A percentile compares a stretch with the other conserved stretches of the same genome.
Conservation (phyloP, 2,113 vertebrate genomes). For the Coracopsis vasa region DNA sequence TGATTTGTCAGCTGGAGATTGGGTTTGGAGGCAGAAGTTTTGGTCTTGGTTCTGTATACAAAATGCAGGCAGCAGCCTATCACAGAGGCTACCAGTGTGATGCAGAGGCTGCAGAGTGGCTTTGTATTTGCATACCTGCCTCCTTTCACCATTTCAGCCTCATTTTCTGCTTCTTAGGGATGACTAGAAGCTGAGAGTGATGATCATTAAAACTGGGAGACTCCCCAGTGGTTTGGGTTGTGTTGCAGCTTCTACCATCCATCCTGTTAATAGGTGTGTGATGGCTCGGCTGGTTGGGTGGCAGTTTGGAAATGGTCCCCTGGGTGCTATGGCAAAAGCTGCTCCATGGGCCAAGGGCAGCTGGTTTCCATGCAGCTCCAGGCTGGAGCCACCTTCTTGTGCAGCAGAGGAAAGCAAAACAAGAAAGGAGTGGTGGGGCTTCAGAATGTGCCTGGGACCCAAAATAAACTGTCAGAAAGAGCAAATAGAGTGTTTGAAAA, state of each 20-base stretch:
- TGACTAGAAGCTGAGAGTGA: neutral
- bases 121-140: neutral
- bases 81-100: accelerated
- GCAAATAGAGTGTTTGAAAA: neutral
- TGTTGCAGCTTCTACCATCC: accelerated
- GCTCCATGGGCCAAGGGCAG: neutral
- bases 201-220: neutral
- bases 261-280: accelerated
- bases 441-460: neutral
- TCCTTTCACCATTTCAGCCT: neutral
- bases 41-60: neutral
- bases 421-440: neutral
- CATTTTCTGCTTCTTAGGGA: neutral
- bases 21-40: neutral
- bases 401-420: neutral
- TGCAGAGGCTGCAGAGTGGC: neutral
- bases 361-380: accelerated
- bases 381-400: neutral
- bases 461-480: neutral
- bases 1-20: neutral
- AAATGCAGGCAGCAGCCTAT: neutral
- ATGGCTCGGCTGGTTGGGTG: neutral
- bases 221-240: neutral
- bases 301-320: neutral
- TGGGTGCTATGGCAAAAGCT: neutral